phyloP scores from a whole-genome alignment of 2,113 vertebrate species.

The Phrynosoma blainvillii region DNA sequence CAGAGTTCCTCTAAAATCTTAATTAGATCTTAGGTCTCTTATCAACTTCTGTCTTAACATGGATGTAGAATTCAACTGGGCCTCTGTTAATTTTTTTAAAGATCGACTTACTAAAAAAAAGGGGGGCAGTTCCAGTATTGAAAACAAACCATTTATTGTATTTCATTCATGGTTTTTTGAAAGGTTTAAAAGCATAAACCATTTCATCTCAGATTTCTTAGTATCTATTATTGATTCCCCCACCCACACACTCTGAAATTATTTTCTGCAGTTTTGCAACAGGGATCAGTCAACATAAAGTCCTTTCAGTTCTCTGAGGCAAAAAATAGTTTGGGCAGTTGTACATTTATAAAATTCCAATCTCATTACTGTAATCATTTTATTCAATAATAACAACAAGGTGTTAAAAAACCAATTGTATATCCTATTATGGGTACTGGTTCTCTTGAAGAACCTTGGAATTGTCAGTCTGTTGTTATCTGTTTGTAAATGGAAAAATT shows the following conservation, averaged over 20 bases:
- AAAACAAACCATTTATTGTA: neutral
- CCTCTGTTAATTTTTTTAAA: neutral
- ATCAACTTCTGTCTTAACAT: too few relatives aligned
- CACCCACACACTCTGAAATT: neutral
- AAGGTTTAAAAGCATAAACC: neutral
- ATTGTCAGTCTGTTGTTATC: slow-evolving; percentile 1
- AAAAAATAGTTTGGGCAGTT: neutral
- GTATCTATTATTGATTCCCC: neutral
- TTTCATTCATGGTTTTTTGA: neutral
- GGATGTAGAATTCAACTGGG: too few relatives aligned
- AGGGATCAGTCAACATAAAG: neutral
- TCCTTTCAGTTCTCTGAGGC: neutral
- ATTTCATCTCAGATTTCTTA: neutral
- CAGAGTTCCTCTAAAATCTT: neutral
- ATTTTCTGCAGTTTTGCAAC: neutral
- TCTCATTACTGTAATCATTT: neutral
- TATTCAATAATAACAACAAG: neutral
- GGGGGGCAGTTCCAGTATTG: too few relatives aligned
- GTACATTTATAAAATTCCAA: neutral
- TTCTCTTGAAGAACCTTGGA: slow-evolving; percentile 18
- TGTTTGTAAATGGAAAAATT: slow-evolving; percentile 23
- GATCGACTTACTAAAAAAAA: too few relatives aligned
- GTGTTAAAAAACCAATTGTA: neutral
- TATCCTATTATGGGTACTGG: neutral
- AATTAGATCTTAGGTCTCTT: neutral